Base-by-base conservation (phyloP, 2,113 vertebrate species). In the Elaphurus davidianus region DNA sequence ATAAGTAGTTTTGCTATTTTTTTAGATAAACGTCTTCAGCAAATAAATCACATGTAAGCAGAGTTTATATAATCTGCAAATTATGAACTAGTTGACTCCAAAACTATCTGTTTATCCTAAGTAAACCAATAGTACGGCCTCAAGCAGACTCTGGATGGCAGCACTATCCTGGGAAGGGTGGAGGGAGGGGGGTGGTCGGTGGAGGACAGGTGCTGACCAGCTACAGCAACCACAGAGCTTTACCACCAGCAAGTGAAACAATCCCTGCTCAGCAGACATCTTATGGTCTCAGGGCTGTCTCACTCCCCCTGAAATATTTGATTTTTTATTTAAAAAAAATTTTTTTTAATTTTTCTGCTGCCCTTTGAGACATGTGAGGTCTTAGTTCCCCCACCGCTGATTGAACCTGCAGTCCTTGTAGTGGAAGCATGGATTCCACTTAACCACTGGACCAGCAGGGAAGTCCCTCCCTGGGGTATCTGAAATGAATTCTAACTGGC, bases 131-230 rank as follows among this genome's bases (percentile, higher is more conserved):
- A 11, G 55, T 3, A 28, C 1, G 28, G 15, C n/a, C 23, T 60
- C 74, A 33, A 0, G 9, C 45, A 47, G 67, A 52, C 15, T 52
- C 16, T 28, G 28, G 36, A 79, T 47, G 3, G 45, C 14, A 47
- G 17, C 4, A 9, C 62, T 55, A 17, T 25, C 45, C 47, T 10
- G 11, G 14, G 16, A 45, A 13, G 28, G 43, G 5, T 25, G 10
- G 43, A 12, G 28, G 40, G 25, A 43, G 43, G 1, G 1, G 5
- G 28, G 30, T 19, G 9, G 17, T 21, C 3, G 0, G 33, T 6
- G 79, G 19, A 54, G 33, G 6, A 14, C 0, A 0, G 4, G n/a
- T 1, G 3, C 6, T 21, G 6, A 17, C 33, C 30, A 14, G 33
- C 14, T 10, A 23, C 11, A 8, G 17, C 5, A 11, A 27, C 1